Conservation (phyloP, 2,888 invertebrate genomes). For the Eupithecia tripunctaria region DNA sequence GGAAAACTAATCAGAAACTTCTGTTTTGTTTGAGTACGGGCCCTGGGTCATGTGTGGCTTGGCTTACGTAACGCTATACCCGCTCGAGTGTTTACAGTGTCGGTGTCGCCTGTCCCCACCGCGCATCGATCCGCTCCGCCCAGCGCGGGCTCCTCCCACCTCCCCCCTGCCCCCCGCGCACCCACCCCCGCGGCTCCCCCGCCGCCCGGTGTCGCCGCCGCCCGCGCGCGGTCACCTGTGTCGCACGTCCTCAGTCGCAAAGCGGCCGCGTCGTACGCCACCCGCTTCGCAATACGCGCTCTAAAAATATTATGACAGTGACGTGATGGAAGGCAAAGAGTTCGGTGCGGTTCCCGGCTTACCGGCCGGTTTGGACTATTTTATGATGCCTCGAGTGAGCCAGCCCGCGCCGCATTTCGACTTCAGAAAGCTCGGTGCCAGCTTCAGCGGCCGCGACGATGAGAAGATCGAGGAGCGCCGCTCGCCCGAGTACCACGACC, state of each 20-base stretch:
- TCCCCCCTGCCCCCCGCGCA: constrained; percentile 50
- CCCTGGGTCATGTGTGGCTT: constrained; percentile 51
- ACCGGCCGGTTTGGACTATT: constrained; percentile 81
- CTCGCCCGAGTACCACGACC: constrained; percentile 73
- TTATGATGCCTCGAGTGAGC: constrained; percentile 86
- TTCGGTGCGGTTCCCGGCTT: constrained; percentile 79
- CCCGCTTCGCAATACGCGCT: constrained; percentile 73
- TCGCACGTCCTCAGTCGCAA: constrained; percentile 84
- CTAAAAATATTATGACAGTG: constrained; percentile 71
- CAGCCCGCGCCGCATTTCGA: constrained; percentile 95
- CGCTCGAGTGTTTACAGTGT: constrained; percentile 75
- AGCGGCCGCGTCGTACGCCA: constrained; percentile 86
- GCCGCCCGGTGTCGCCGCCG: constrained; percentile 76
- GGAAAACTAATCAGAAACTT: too few species aligned
- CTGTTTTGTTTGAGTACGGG: too few species aligned
- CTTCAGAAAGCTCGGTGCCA: constrained; percentile 90
- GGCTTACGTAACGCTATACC: constrained; percentile 65
- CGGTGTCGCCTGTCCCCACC: constrained; percentile 81
- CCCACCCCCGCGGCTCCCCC: constrained; percentile 62
- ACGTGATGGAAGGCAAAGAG: constrained; percentile 83
- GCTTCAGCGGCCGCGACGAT: constrained; percentile 84
- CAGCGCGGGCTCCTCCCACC: constrained; percentile 81
- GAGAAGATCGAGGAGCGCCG: constrained; percentile 73
- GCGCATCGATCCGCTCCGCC: constrained; percentile 84
- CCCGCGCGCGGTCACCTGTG: constrained; percentile 84